Conservation (phyloP, 1,140 invertebrate genomes). For the Idris sp. region DNA sequence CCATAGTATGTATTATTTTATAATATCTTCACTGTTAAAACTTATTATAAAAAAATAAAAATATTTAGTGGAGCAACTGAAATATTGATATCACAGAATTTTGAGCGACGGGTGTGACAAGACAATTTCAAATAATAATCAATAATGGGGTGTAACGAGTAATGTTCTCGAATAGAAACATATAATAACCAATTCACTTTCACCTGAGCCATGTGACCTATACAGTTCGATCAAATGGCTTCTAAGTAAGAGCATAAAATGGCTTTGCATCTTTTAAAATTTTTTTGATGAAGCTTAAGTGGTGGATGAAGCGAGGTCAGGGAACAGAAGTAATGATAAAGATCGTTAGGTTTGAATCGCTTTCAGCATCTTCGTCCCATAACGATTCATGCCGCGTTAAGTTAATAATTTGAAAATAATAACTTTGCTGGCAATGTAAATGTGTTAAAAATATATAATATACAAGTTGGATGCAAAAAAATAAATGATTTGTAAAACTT, state of each 20-base stretch:
- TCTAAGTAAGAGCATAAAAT: conserved; percentile 58
- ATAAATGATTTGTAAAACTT: neutral
- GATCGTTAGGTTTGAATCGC: conserved; percentile 48
- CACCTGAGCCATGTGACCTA: conserved; percentile 49
- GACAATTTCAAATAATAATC: conserved; percentile 57
- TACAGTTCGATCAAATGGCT: conserved; percentile 50
- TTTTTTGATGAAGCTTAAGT: conserved; percentile 62
- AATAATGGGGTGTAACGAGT: conserved; percentile 62
- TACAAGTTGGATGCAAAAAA: neutral
- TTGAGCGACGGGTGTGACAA: conserved; percentile 57
- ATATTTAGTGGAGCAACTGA: too few relatives aligned
- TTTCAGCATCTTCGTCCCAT: conserved; percentile 19
- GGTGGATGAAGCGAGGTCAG: conserved; percentile 64
- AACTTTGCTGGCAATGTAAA: too few relatives aligned
- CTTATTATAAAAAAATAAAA: too few relatives aligned
- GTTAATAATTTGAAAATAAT: conserved; percentile 17
- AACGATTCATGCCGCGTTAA: conserved; percentile 17
- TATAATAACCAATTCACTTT: conserved; percentile 60
- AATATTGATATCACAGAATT: conserved; percentile 28
- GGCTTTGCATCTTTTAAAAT: conserved; percentile 60
- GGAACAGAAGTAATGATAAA: conserved; percentile 62
- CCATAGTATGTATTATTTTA: too few relatives aligned
- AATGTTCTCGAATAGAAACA: conserved; percentile 53
- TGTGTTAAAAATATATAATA: neutral
- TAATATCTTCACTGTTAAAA: too few relatives aligned